Base-by-base conservation (phyloP, 2,113 vertebrate genomes). In the Colistium nudipinnis region DNA sequence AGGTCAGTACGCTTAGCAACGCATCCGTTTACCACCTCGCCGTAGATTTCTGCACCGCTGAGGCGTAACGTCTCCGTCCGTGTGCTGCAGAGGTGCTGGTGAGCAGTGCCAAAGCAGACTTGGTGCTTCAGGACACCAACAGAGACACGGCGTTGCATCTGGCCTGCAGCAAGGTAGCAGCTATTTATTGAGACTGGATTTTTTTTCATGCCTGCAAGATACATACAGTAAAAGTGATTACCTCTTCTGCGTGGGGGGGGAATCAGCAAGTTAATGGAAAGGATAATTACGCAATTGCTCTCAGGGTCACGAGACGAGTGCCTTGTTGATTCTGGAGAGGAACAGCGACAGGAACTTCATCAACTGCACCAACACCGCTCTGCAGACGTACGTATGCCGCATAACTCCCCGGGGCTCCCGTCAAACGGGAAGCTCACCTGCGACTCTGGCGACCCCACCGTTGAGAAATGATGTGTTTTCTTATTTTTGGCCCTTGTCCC, bases 291-390 rank as follows among this genome's bases (percentile, higher is more conserved):
- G n/a, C n/a, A n/a, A n/a, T n/a, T 66, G 16, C 36, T 44, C 17
- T 77, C 88, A 99, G 98, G 97, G 96, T 87, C 97, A 98, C 88
- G 98, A 99, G 95, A 98, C 96, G 84, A 95, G 97, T 95, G 98
- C 97, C 95, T 96, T 99, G 97, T 95, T 99, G 95, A 98, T 99
- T 89, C 88, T 99, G 90, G 97, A 99, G 93, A 99, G 98, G 92
- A 94, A 96, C 90, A 93, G 85, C 0, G 95, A 99, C 81, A 93
- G 93, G 91, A 98, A 98, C 93, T 93, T 98, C 86, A 96, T 98
- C 89, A 99, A 99, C 59, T 94, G 95, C 90, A 98, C 96, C 85
- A 99, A 99, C 0, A 80, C 95, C 84, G 93, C 95, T 90, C 95
- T 99, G 85, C 97, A 98, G 93, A 98, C 98, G 98, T 99, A 93